Evolutionary conservation across 2,113 vertebrate species (phyloP), one percentile per base, ranked within the genome.

Genomic region (Asarcornis scutulata): DNA sequence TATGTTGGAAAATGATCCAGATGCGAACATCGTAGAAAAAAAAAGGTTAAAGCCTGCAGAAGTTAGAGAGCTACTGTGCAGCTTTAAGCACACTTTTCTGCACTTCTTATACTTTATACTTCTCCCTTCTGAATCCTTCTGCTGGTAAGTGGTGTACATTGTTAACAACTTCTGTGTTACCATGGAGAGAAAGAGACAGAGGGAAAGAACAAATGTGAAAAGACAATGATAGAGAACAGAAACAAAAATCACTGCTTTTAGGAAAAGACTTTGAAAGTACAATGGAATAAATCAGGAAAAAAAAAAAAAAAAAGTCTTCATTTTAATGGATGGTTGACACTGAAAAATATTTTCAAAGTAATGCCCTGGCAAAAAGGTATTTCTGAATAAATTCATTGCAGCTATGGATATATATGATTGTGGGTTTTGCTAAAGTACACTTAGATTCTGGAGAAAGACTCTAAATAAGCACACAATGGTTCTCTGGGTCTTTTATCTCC

Each of bases 101-200:
- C 15, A 23, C 27, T 79, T 82, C 53, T 90, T 91, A 34, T 9
- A 31, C 27, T 78, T 76, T 17, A 53, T 2, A 1, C 5, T 81
- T 88, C 42, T 93, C 40, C 67, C 13, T 64, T 72, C 86, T 84
- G 73, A 95, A 68, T 86, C 32, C 25, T 89, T 83, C 72, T 86
- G 29, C 53, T 88, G 44, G 6, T 73, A 66, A 89, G 27, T 60
- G 32, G 55, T 3, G 1, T 46, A 32, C 16, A 42, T 60, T 72
- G 46, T 78, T 55, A 74, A 58, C 80, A 48, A 72, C 38, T 81
- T 60, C 69, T 78, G 9, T 68, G 79, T 86, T 88, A 86, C 76
- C 18, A 14, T 79, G 69, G 77, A 88, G 83, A 90, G 79, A 94
- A 36, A 73, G 62, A 86, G 34, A 60, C 8, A 46, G 0, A 1